phyloP scores from a whole-genome alignment of 2,113 vertebrate species.

The Gambusia holbrooki region DNA sequence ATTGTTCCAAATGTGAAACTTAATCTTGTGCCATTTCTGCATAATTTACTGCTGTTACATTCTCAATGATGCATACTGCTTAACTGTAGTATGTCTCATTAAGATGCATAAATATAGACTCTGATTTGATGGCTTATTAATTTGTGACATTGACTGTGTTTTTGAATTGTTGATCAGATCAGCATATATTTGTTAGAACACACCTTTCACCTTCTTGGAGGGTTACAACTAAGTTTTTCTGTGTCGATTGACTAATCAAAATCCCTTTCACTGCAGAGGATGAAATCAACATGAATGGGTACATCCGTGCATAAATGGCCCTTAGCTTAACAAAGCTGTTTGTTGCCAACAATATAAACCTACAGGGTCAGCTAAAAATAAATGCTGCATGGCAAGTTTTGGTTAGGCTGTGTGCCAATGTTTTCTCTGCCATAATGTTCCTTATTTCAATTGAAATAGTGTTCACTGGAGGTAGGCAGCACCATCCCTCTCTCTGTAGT shows the following conservation, averaged over 20 bases:
- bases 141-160: no score
- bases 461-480: constrained; percentile 63
- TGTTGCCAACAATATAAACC: constrained; percentile 52
- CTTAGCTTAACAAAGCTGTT: constrained; percentile 28
- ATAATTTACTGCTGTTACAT: no score
- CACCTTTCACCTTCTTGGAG: background rate
- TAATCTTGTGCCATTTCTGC: no score
- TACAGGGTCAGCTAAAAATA: constrained; percentile 62
- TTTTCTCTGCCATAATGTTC: constrained; percentile 46
- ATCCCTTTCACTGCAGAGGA: background rate
- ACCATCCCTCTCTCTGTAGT: constrained; percentile 43
- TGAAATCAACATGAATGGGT: background rate
- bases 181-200: no score
- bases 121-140: no score
- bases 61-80: no score
- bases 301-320: background rate
- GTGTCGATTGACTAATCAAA: background rate
- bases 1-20: no score
- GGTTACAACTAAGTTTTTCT: background rate
- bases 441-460: constrained; percentile 65
- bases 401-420: constrained; percentile 38
- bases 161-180: no score
- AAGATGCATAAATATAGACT: no score
- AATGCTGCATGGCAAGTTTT: constrained; percentile 48
- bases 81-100: no score